Evolutionary conservation across 2,888 invertebrate genomes (phyloP).

Genomic region (Notocelia uddmanniana): DNA sequence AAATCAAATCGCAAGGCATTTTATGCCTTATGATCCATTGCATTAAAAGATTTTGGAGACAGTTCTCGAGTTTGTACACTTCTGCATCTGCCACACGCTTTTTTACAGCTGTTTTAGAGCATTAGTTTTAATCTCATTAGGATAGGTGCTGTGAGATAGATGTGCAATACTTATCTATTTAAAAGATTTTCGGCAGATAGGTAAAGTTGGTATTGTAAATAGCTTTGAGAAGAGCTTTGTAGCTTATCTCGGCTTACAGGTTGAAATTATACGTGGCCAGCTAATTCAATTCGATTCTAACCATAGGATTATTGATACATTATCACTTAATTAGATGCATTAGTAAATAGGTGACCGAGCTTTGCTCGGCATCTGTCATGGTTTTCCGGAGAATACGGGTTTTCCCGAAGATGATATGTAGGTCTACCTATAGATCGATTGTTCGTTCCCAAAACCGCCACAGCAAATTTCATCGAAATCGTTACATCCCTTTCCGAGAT

Average conservation of each 20-base stretch:
- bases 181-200: constrained; percentile 47
- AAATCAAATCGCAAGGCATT: constrained; percentile 61
- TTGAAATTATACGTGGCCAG: neutral
- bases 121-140: constrained; percentile 78
- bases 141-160: constrained; percentile 51
- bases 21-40: constrained; percentile 54
- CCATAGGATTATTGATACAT: neutral
- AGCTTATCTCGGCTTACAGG: neutral
- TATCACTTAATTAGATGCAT: too few relatives aligned
- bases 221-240: neutral
- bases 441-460: too few relatives aligned
- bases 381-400: too few relatives aligned
- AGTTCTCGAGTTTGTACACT: neutral
- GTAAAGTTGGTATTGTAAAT: neutral
- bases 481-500: too few relatives aligned
- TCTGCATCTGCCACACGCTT: constrained; percentile 48
- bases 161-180: constrained; percentile 54
- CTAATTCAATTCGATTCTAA: neutral
- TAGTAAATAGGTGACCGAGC: too few relatives aligned
- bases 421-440: too few relatives aligned
- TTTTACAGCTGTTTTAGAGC: constrained; percentile 67
- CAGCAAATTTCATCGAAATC: too few relatives aligned
- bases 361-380: too few relatives aligned
- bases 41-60: constrained; percentile 23
- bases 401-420: too few relatives aligned